Evolutionary conservation across 1,140 invertebrate species (phyloP).

Genomic region (Nasonia longicornis): DNA sequence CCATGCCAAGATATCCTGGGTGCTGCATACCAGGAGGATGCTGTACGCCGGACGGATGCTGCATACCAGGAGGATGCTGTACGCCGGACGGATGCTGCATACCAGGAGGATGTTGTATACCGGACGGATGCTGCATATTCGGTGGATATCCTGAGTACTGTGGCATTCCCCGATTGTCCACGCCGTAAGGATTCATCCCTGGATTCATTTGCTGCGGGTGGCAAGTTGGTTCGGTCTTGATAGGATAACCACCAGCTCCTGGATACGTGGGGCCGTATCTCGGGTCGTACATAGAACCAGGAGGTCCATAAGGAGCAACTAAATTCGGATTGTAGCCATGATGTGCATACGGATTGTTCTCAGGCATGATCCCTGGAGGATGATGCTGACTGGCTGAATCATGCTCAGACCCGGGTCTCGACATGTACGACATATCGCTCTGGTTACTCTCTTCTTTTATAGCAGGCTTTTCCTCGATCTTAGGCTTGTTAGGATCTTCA

Average conservation of each 20-base stretch:
- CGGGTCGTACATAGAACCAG: slow-evolving; percentile 36
- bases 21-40: slow-evolving; percentile 45
- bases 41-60: slow-evolving; percentile 27
- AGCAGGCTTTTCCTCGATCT: slow-evolving; percentile 57
- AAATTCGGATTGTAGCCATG: slow-evolving; percentile 56
- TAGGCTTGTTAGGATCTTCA: slow-evolving; percentile 61
- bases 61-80: slow-evolving; percentile 35
- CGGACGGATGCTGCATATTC: slow-evolving; percentile 30
- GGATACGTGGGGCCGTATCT: slow-evolving; percentile 32
- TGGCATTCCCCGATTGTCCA: slow-evolving; percentile 43
- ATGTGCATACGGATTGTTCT: slow-evolving; percentile 54
- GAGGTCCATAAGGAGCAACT: slow-evolving; percentile 54
- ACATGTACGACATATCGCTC: slow-evolving; percentile 55
- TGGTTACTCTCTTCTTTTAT: slow-evolving; percentile 52
- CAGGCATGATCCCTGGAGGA: slow-evolving; percentile 53
- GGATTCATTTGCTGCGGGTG: slow-evolving; percentile 41
- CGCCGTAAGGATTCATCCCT: slow-evolving; percentile 49
- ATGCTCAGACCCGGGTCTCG: slow-evolving; percentile 47
- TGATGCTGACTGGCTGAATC: slow-evolving; percentile 33
- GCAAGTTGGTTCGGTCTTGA: slow-evolving; percentile 36
- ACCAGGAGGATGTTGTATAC: slow-evolving; percentile 17
- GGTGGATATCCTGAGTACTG: slow-evolving; percentile 31
- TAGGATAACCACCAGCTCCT: slow-evolving; percentile 16
- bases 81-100: slow-evolving; percentile 40
- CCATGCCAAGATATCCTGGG: slow-evolving; percentile 48